Percentiles rank a stretch among this genome's conserved stretches.
These are phyloP conservation scores for Telmatochromis sp. DNA, from an alignment of 2,113 vertebrate species.

Conservation along the genomic window DNA sequence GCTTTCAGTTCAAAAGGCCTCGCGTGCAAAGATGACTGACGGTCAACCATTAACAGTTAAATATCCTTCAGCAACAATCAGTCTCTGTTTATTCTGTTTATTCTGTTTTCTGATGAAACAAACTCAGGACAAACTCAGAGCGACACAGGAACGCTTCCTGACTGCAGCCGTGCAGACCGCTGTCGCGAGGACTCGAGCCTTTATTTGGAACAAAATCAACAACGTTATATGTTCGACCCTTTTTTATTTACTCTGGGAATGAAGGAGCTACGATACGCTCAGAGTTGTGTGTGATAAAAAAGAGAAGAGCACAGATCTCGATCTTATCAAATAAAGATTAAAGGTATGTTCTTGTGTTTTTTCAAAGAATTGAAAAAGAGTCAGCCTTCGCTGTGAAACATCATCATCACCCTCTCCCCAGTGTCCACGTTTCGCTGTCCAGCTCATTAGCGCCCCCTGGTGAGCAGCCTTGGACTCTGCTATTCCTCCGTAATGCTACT, in stretches of 20 bases:
- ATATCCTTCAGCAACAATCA: neutral
- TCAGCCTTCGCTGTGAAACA: neutral
- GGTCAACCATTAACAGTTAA: neutral
- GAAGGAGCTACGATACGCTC: neutral
- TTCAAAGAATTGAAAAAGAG: neutral
- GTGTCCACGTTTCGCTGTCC: neutral
- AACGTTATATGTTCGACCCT: neutral
- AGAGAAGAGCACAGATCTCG: neutral
- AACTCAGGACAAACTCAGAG: neutral
- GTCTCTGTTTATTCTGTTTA: neutral
- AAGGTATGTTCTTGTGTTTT: neutral
- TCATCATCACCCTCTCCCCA: neutral
- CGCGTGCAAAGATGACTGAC: neutral
- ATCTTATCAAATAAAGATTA: neutral
- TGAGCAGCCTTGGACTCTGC: neutral
- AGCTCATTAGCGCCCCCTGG: neutral
- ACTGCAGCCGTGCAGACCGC: neutral
- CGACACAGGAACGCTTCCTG: neutral
- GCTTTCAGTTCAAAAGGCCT: too few relatives aligned
- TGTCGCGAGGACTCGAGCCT: neutral
- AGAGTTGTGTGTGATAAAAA: neutral
- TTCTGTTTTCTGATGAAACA: neutral
- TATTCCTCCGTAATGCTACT: neutral
- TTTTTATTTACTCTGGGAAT: neutral
- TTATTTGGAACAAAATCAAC: neutral